These are phyloP conservation scores for Ophioninae sp. DNA, from an alignment of 2,888 invertebrate species.

Conservation along the genomic window DNA sequence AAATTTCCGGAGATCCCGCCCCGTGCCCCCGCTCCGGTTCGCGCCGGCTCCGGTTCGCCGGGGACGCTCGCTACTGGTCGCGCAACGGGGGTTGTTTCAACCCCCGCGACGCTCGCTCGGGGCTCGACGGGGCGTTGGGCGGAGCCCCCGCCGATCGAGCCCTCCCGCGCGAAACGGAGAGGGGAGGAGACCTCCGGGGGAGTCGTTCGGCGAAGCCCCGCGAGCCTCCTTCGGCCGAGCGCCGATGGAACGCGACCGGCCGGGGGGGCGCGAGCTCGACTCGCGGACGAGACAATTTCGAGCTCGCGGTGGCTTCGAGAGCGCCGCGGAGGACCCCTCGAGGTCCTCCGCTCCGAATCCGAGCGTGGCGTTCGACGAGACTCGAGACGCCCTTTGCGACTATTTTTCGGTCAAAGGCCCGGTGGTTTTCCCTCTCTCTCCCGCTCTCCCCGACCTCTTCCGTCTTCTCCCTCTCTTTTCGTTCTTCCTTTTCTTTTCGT, in stretches of 20 bases:
- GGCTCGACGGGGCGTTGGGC: not conserved
- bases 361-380: not conserved
- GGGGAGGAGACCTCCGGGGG: not conserved
- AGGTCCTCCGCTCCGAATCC: not conserved
- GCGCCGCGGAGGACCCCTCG: not conserved
- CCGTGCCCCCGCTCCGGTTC: conserved; percentile 55
- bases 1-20: not conserved
- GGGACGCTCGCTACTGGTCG: conserved; percentile 64
- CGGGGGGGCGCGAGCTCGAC: too few species aligned
- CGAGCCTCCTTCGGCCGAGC: too few species aligned
- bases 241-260: too few species aligned
- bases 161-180: not conserved
- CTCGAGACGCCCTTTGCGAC: not conserved
- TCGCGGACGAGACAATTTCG: not conserved
- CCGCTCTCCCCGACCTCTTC: not conserved
- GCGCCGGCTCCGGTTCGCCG: conserved; percentile 41
- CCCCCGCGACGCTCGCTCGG: conserved; percentile 28
- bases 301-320: not conserved
- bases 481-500: too few species aligned
- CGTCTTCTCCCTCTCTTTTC: too few species aligned
- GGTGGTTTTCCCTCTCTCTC: not conserved
- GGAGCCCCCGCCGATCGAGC: conserved; percentile 27
- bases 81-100: conserved; percentile 60
- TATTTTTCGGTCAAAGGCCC: not conserved
- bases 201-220: too few species aligned